Conservation (phyloP, 2,888 invertebrate species). For the Pachydiplax longipennis region DNA sequence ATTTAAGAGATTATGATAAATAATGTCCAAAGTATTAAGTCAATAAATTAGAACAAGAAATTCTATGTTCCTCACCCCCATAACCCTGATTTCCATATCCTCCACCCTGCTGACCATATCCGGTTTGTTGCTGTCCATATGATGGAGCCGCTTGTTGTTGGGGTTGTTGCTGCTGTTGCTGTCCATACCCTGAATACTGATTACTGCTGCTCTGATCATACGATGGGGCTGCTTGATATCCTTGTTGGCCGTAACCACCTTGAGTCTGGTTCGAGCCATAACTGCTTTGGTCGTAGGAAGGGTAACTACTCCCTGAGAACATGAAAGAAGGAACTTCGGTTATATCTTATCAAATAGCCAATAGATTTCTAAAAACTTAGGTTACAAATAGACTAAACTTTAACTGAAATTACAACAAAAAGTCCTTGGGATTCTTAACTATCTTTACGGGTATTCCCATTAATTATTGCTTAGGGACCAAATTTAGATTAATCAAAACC, state of each 20-base stretch:
- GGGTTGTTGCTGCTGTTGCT: slow-evolving; percentile 38
- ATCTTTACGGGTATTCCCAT: not conserved
- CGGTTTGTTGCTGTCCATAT: slow-evolving; percentile 33
- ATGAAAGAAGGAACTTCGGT: not conserved
- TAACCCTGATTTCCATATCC: slow-evolving; percentile 45
- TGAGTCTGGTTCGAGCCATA: slow-evolving; percentile 28
- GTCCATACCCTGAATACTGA: slow-evolving; percentile 36
- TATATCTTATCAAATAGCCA: not conserved
- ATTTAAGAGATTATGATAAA: not conserved
- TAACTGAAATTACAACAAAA: too few relatives aligned
- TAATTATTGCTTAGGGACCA: not conserved
- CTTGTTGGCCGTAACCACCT: slow-evolving; percentile 29
- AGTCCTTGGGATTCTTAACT: too few relatives aligned
- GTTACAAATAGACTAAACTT: too few relatives aligned
- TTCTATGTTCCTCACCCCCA: slow-evolving; percentile 12
- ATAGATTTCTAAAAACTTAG: too few relatives aligned
- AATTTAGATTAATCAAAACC: not conserved
- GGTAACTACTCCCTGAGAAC: slow-evolving; percentile 20
- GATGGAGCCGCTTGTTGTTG: not conserved
- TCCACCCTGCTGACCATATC: slow-evolving; percentile 45
- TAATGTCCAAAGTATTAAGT: slow-evolving; percentile 52
- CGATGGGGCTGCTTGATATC: slow-evolving; percentile 33
- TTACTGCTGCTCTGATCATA: slow-evolving; percentile 31
- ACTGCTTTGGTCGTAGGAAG: slow-evolving; percentile 33
- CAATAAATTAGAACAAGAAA: not conserved